Conservation (phyloP, 2,797 vertebrate genomes). For the Lophius americanus region DNA sequence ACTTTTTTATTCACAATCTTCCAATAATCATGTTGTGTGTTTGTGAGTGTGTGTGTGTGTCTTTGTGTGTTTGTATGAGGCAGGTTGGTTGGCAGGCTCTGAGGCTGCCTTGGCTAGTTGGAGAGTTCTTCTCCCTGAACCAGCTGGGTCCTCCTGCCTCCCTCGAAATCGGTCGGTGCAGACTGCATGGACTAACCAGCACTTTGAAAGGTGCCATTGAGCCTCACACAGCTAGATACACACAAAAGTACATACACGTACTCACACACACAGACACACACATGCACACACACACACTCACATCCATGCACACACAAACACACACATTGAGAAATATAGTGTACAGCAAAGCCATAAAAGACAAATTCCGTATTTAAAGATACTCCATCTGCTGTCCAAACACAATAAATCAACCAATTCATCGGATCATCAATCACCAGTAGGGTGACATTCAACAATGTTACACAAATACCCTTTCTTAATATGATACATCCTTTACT, state of each 20-base stretch:
- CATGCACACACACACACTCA: background rate
- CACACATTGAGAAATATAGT: background rate
- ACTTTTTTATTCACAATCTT: constrained; percentile 34
- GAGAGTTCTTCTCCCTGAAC: constrained; percentile 74
- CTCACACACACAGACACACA: too few species aligned
- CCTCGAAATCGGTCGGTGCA: constrained; percentile 68
- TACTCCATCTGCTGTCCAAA: too few species aligned
- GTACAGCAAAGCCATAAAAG: constrained; percentile 3
- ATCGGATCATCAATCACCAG: too few species aligned
- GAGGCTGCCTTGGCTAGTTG: constrained; percentile 69
- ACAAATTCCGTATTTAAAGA: constrained; percentile 3
- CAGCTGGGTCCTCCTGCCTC: constrained; percentile 81
- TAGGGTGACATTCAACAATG: too few species aligned
- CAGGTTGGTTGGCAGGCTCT: constrained; percentile 70
- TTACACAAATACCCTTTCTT: too few species aligned
- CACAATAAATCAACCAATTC: too few species aligned
- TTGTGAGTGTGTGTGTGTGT: constrained; percentile 55
- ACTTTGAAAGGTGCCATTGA: constrained; percentile 71
- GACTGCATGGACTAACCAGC: constrained; percentile 77
- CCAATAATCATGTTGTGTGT: constrained; percentile 40
- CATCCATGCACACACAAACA: background rate
- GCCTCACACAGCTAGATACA: constrained; percentile 46
- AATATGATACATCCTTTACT: too few species aligned
- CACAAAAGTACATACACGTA: background rate
- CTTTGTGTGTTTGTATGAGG: constrained; percentile 26